A percentile compares a stretch with the other conserved stretches of the same genome.
phyloP scores from a whole-genome alignment of 1,140 invertebrate genomes.

The Metopolophium dirhodum region DNA sequence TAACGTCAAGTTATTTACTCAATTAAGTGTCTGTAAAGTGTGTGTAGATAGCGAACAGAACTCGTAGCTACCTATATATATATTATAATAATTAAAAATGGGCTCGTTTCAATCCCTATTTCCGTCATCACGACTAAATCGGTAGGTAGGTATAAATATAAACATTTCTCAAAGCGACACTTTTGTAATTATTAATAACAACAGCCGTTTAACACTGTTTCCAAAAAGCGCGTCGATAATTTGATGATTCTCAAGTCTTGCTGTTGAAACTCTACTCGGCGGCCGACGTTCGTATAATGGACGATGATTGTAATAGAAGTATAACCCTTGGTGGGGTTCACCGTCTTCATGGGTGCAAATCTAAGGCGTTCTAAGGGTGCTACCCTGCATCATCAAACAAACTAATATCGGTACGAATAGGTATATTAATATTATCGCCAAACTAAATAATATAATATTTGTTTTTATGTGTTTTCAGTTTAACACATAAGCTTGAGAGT shows the following conservation, averaged over 20 bases:
- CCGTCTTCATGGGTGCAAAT: not conserved
- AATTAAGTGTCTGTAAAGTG: not conserved
- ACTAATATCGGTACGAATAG: not conserved
- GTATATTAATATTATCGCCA: not conserved
- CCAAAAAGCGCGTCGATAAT: not conserved
- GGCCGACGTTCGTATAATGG: not conserved
- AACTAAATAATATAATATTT: too few species aligned
- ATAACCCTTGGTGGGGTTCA: not conserved
- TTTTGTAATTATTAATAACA: not conserved
- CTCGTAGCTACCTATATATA: too few species aligned
- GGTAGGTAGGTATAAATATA: not conserved
- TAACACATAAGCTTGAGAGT: not conserved
- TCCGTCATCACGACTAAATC: not conserved
- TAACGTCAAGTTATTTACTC: not conserved
- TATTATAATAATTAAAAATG: constrained; percentile 17
- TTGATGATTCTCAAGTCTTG: not conserved
- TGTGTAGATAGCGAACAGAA: not conserved
- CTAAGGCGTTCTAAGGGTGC: not conserved
- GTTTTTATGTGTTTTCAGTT: not conserved
- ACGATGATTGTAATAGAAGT: not conserved
- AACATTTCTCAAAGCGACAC: not conserved
- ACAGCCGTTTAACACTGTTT: not conserved
- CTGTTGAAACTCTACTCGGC: not conserved
- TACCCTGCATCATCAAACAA: not conserved
- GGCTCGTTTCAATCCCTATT: not conserved